Base-by-base conservation (phyloP, 2,113 vertebrate genomes). In the Nansenia antarctica region DNA sequence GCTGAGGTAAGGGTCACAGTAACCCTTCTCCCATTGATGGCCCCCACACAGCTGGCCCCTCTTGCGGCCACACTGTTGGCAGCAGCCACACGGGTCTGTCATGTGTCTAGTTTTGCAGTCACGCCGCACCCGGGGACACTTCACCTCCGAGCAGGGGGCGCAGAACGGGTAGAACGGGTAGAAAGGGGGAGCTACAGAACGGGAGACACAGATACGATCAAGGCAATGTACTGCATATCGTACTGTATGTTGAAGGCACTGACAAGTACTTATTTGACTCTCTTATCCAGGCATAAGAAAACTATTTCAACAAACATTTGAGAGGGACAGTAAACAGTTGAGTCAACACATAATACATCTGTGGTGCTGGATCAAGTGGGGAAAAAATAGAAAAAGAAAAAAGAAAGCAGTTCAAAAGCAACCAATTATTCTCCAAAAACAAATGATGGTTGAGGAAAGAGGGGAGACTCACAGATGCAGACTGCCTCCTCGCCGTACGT, bases 31-130 rank as follows among this genome's bases (percentile, higher is more conserved):
- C 65, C 73, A 76, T 37, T 52, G 32, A 0, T 47, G 69, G 18
- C 77, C 77, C 30, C 69, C 61, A 0, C 73, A 76, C 45, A 72
- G 30, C 69, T 78, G 61, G 8, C 70, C 71, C 39, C 26, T 34
- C 59, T 11, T 37, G 18, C 37, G 59, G 29, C 35, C 39, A 5
- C 77, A 79, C 1, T 70, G 57, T 1, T 9, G 5, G 52, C 76
- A 78, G 37, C 76, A 79, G 15, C 77, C 71, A 42, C 70, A 77
- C 4, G 70, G 66, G 7, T 74, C 70, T 0, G 7, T 73, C 49
- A 61, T 57, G 14, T 6, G 1, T 5, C 29, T 5, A 1, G 22
- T 3, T 1, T 9, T 9, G 39, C 67, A 70, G 9, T 9, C 9
- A 20, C 5, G 2, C 3, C 37, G 26, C 15, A 5, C 29, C 9